Percentiles rank a stretch among this genome's conserved stretches.
These are phyloP conservation scores for Ophioderma brevispina DNA, from an alignment of 35 echinoderm and acorn worm species.

Conservation along the genomic window DNA sequence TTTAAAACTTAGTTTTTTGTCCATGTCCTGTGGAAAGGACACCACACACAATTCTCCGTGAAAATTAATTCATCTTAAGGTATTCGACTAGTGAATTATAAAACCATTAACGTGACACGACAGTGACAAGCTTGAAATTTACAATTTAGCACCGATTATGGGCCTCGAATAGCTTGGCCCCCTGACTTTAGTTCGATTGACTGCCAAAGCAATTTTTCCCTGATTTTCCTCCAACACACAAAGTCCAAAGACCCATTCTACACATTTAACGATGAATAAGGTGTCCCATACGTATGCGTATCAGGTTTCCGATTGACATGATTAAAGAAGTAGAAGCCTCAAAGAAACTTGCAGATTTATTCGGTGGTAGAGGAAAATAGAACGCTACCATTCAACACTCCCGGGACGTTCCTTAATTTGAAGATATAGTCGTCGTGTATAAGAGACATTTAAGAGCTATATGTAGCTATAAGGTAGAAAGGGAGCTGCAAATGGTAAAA, in stretches of 20 bases:
- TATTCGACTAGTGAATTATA: too few relatives aligned
- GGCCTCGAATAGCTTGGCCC: too few relatives aligned
- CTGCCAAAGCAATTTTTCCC: too few relatives aligned
- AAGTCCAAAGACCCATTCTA: background rate
- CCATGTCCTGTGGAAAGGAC: too few relatives aligned
- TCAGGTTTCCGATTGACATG: background rate
- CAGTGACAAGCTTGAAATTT: too few relatives aligned
- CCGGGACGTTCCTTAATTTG: constrained; percentile 2
- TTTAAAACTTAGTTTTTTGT: too few relatives aligned
- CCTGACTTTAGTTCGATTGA: too few relatives aligned
- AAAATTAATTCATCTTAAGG: too few relatives aligned
- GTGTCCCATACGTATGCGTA: background rate
- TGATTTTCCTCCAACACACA: background rate
- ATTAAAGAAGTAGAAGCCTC: background rate
- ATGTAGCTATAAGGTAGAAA: too few relatives aligned
- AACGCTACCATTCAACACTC: background rate
- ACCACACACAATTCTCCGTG: too few relatives aligned
- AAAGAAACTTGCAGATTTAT: background rate
- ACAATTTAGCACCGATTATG: too few relatives aligned
- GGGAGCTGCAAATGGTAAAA: background rate
- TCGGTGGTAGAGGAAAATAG: background rate
- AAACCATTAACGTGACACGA: too few relatives aligned
- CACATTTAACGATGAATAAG: background rate
- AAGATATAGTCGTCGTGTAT: background rate
- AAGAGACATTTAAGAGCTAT: background rate